phyloP scores from a whole-genome alignment of 2,113 vertebrate genomes.

The Tricholaema leucomelas region DNA sequence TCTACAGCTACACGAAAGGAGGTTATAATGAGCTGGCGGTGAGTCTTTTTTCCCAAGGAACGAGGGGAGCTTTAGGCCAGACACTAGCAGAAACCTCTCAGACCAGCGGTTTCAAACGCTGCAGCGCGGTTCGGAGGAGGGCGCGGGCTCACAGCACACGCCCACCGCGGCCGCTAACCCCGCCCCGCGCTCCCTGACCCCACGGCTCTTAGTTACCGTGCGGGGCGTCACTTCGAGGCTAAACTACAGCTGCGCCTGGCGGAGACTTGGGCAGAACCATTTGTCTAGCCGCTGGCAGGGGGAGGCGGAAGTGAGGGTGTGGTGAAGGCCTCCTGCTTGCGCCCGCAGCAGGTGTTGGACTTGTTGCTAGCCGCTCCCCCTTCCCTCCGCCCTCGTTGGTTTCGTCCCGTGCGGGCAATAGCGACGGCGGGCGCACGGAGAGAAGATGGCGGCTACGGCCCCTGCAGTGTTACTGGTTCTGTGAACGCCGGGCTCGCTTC shows the following conservation, averaged over 20 bases:
- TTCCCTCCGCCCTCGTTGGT: neutral
- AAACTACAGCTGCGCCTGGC: neutral
- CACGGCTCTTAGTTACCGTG: constrained; percentile 70
- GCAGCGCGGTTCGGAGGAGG: too few species aligned
- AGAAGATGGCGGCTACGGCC: constrained; percentile 81
- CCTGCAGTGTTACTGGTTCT: fast-evolving
- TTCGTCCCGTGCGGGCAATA: neutral
- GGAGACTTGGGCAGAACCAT: neutral
- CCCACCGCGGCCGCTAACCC: too few species aligned
- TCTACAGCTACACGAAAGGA: too few species aligned
- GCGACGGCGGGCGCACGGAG: neutral
- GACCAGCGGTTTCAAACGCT: too few species aligned
- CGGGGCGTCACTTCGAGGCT: constrained; percentile 71
- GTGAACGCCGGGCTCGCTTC: neutral
- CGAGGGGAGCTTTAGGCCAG: too few species aligned
- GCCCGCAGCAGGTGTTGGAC: neutral
- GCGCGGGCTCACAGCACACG: too few species aligned
- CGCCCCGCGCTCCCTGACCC: constrained; percentile 1
- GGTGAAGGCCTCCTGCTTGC: neutral
- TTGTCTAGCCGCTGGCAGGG: fast-evolving
- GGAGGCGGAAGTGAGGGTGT: neutral
- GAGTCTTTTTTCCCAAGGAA: too few species aligned
- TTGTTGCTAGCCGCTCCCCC: neutral
- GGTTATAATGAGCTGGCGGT: too few species aligned
- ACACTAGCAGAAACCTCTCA: too few species aligned